Conservation (phyloP, 2,888 invertebrate species). For the Smittia sp. region DNA sequence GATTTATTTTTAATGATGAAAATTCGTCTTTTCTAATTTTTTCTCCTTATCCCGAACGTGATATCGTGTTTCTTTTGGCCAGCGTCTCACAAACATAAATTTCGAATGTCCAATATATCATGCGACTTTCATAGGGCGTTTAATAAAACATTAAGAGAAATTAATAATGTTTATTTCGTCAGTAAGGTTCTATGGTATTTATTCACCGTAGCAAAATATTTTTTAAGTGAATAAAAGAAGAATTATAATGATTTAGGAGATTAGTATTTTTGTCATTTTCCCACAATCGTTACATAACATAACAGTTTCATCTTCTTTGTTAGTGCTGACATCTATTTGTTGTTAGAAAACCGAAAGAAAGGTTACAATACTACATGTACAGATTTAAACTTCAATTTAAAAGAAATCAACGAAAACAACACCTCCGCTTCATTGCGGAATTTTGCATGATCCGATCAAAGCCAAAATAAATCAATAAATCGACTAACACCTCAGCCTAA, state of each 20-base stretch:
- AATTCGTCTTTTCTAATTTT: not conserved
- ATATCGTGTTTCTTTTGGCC: slow-evolving; percentile 7
- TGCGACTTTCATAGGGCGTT: not conserved
- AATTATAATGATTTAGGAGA: not conserved
- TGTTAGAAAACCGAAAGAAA: too few species aligned
- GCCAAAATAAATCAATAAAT: slow-evolving; percentile 14
- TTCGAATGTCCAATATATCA: not conserved
- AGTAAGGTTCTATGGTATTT: not conserved
- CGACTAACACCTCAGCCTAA: not conserved
- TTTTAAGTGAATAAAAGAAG: not conserved
- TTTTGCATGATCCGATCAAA: too few species aligned
- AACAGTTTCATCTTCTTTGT: too few species aligned
- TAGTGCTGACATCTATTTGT: too few species aligned
- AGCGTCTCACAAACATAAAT: slow-evolving; percentile 2
- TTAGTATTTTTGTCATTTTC: not conserved
- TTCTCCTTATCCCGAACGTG: not conserved
- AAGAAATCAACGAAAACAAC: too few species aligned
- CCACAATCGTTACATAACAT: too few species aligned
- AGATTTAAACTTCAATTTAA: too few species aligned
- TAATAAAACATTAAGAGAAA: slow-evolving; percentile 20
- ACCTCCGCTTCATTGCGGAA: too few species aligned
- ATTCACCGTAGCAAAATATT: not conserved
- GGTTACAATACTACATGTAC: too few species aligned
- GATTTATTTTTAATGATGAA: not conserved
- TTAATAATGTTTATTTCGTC: slow-evolving; percentile 18